Evolutionary conservation across 1,140 invertebrate genomes (phyloP).

Genomic region (Musca domestica): DNA sequence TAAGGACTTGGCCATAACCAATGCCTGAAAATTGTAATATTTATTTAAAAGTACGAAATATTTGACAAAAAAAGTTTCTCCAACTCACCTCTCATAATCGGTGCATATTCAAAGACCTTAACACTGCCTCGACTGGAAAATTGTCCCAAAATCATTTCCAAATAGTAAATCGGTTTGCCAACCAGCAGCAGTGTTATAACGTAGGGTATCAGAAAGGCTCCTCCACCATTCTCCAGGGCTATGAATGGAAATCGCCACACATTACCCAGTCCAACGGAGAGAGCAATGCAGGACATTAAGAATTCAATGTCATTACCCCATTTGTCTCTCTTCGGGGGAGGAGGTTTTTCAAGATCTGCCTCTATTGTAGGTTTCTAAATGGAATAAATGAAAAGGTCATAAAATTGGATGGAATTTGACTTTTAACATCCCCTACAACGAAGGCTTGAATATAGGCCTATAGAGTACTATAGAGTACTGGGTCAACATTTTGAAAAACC

Average conservation of each 20-base stretch:
- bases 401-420: too few species aligned
- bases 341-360: not conserved
- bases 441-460: too few species aligned
- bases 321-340: slow-evolving; percentile 59
- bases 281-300: slow-evolving; percentile 83
- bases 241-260: slow-evolving; percentile 73
- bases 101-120: slow-evolving; percentile 57
- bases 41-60: not conserved
- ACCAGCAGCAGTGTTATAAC: slow-evolving; percentile 79
- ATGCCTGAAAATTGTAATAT: slow-evolving; percentile 60
- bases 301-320: slow-evolving; percentile 86
- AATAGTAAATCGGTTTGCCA: slow-evolving; percentile 81
- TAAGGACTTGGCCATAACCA: slow-evolving; percentile 71
- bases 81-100: slow-evolving; percentile 58
- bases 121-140: slow-evolving; percentile 68
- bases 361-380: not conserved
- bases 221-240: slow-evolving; percentile 76
- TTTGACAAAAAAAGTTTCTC: not conserved
- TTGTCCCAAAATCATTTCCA: slow-evolving; percentile 76
- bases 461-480: too few species aligned
- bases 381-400: too few species aligned
- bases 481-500: too few species aligned
- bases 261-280: slow-evolving; percentile 80
- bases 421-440: too few species aligned
- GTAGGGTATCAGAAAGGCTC: slow-evolving; percentile 76